Base-by-base conservation (phyloP, 1,140 invertebrate genomes). In the Matsumurasca onukii region DNA sequence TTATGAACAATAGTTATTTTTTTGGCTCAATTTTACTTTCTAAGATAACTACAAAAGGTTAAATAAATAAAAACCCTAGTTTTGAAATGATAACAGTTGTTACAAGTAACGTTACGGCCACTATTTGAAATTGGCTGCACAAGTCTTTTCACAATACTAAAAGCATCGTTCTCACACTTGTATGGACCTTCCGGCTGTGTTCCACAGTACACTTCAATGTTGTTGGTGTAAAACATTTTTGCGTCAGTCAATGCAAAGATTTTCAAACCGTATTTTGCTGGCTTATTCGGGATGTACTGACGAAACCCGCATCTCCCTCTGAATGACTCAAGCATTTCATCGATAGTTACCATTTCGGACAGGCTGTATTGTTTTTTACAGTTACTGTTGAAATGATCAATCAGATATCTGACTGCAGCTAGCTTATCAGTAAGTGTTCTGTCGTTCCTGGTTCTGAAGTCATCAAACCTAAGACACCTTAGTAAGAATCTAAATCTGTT, bases 201-300 rank as follows among this genome's bases (percentile, higher is more conserved):
- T 29, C 72, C 75, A 51, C 61, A 69, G 63, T 77, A 78, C 12
- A 75, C 49, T 71, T 80, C 75, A 27, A 78, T 57, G 63, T 78
- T 75, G 13, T 57, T 34, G 3, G 68, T 71, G 52, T 78, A 79
- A 70, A 64, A 72, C 64, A 66, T 78, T 57, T 69, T 72, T 3
- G 74, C 71, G 48, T 76, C 75, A 12, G 66, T 64, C 31, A 76
- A 24, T 17, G 75, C 72, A 63, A 72, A 76, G 20, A 78, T 70
- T 74, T 78, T 77, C 12, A 80, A 64, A 9, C 76, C 76, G 70
- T 76, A 78, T 73, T 78, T 79, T 52, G 70, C 72, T 30, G 78
- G 78, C 72, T 81, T 82, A 15, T 66, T 73, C 15, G 77, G 76
- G 12, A 82, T 78, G 66, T 78, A 80, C 62, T 79, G 77, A 1